Percentiles rank a stretch among this genome's conserved stretches.
phyloP scores from a whole-genome alignment of 2,888 invertebrate species.

The Steinernema hermaphroditum region DNA sequence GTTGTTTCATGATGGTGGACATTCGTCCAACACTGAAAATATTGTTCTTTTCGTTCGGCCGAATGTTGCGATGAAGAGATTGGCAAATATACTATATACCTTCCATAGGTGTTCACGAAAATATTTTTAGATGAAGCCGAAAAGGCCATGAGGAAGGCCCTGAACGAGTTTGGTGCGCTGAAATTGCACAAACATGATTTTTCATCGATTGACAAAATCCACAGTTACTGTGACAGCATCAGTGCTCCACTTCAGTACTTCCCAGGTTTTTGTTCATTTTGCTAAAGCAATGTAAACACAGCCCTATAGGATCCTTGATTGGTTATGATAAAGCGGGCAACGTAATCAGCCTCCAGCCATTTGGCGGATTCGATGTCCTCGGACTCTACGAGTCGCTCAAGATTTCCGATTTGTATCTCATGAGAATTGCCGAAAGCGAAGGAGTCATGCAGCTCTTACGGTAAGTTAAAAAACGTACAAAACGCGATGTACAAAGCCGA shows the following conservation, averaged over 20 bases:
- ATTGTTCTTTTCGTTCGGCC: too few relatives aligned
- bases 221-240: slow-evolving; percentile 37
- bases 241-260: slow-evolving; percentile 47
- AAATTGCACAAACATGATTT: slow-evolving; percentile 47
- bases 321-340: slow-evolving; percentile 60
- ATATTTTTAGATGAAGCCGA: slow-evolving; percentile 16
- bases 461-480: slow-evolving; percentile 24
- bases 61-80: too few relatives aligned
- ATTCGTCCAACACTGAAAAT: too few relatives aligned
- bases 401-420: slow-evolving; percentile 53
- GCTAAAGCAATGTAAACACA: slow-evolving; percentile 10
- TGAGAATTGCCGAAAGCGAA: slow-evolving; percentile 61
- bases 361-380: slow-evolving; percentile 51
- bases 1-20: too few relatives aligned
- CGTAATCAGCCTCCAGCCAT: slow-evolving; percentile 56
- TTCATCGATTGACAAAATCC: slow-evolving; percentile 49
- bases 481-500: neutral
- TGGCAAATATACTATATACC: too few relatives aligned
- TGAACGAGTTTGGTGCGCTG: neutral
- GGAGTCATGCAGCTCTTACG: slow-evolving; percentile 60
- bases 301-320: slow-evolving; percentile 47
- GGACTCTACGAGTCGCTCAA: slow-evolving; percentile 35
- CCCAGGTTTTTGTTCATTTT: slow-evolving; percentile 41
- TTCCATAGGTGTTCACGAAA: too few relatives aligned
- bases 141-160: neutral